Percentiles rank a stretch among this genome's conserved stretches.
phyloP scores from a whole-genome alignment of 1,140 invertebrate species.

The Araneus ventricosus region DNA sequence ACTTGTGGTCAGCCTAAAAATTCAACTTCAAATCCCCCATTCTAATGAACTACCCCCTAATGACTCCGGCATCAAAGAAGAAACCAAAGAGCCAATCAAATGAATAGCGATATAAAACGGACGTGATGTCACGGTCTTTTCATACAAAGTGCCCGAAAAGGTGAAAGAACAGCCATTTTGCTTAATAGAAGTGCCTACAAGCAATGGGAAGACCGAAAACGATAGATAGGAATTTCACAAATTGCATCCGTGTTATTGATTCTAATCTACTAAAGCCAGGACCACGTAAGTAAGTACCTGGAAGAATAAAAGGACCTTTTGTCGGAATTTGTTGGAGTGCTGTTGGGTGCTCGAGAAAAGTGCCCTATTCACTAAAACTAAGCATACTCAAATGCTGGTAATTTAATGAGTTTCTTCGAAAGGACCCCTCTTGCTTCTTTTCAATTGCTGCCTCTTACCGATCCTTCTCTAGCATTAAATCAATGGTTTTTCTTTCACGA shows the following conservation, averaged over 20 bases:
- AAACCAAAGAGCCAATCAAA: background rate
- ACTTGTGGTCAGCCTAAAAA: background rate
- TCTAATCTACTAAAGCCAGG: conserved; percentile 62
- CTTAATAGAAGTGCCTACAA: conserved; percentile 61
- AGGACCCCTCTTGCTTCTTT: background rate
- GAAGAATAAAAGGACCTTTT: conserved; percentile 25
- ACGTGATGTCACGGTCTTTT: conserved; percentile 56
- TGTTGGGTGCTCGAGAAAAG: conserved; percentile 14
- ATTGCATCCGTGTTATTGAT: conserved; percentile 63
- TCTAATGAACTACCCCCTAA: background rate
- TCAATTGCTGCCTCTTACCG: background rate
- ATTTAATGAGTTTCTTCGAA: conserved; percentile 49
- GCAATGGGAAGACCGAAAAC: conserved; percentile 14
- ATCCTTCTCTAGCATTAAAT: background rate
- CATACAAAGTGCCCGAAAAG: conserved; percentile 24
- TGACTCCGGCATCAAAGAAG: background rate
- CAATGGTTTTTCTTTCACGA: background rate
- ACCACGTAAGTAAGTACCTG: conserved; percentile 38
- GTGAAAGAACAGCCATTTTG: conserved; percentile 68
- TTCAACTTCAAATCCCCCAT: background rate
- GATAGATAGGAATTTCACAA: conserved; percentile 68
- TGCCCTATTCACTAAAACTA: conserved; percentile 30
- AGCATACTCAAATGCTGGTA: conserved; percentile 46
- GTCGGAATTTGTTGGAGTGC: conserved; percentile 40
- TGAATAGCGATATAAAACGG: conserved; percentile 48